Evolutionary conservation across 2,113 vertebrate species (phyloP).

Genomic region (Tenrec ecaudatus): DNA sequence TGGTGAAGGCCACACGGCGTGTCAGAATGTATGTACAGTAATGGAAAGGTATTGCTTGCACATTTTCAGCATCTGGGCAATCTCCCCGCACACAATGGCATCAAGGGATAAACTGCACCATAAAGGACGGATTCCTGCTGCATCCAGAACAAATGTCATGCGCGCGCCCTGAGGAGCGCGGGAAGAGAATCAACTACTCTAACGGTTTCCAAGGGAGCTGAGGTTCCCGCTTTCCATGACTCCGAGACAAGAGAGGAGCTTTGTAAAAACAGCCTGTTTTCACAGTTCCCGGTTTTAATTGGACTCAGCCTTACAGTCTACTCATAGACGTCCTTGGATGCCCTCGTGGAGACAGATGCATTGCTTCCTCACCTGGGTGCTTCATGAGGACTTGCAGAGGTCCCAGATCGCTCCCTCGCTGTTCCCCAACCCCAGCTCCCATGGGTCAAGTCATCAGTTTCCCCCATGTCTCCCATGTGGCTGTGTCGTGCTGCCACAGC

Average conservation of each 20-base stretch:
- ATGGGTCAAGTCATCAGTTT: background rate
- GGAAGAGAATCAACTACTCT: background rate
- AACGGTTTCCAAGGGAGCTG: background rate
- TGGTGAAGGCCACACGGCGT: slow-evolving; percentile 2
- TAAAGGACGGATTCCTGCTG: slow-evolving; percentile 58
- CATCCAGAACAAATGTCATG: slow-evolving; percentile 26
- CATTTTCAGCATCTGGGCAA: background rate
- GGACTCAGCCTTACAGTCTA: background rate
- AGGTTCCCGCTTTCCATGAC: slow-evolving; percentile 19
- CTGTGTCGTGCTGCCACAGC: background rate
- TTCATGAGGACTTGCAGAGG: background rate
- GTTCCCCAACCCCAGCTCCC: background rate
- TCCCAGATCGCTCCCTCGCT: background rate
- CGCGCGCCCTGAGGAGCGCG: background rate
- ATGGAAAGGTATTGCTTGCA: slow-evolving; percentile 58
- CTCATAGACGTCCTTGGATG: background rate
- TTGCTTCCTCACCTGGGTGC: background rate
- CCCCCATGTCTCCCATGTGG: background rate
- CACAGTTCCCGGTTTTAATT: slow-evolving; percentile 1
- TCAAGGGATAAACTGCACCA: slow-evolving; percentile 9
- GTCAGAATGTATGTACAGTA: background rate
- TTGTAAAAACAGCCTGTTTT: background rate
- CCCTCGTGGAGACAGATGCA: background rate
- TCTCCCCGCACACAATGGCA: slow-evolving; percentile 52
- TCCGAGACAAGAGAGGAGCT: slow-evolving; percentile 25